phyloP scores from a whole-genome alignment of 2,797 vertebrate species.

The Coregonus sp. region DNA sequence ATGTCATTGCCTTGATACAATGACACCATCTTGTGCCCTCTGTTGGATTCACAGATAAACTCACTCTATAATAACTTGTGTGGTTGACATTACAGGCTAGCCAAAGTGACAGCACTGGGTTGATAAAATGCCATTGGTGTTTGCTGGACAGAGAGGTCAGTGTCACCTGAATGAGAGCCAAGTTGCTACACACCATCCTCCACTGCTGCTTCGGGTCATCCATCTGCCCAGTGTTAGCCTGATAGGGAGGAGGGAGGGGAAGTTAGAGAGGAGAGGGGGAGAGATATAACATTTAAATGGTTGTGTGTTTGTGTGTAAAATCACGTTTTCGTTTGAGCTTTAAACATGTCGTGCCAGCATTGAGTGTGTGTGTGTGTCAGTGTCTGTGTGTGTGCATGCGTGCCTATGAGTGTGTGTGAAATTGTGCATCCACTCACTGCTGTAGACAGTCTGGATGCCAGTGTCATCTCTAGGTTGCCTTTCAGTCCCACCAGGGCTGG shows the following conservation, averaged over 20 bases:
- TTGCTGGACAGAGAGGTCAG: background rate
- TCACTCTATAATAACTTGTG: background rate
- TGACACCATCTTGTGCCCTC: background rate
- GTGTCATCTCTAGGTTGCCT: constrained; percentile 94
- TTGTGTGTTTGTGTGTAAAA: background rate
- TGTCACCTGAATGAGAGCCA: constrained; percentile 87
- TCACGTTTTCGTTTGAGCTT: background rate
- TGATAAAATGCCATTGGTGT: background rate
- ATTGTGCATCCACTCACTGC: constrained; percentile 69
- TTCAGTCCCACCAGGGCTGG: constrained; percentile 91
- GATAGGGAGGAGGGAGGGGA: background rate
- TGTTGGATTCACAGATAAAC: background rate
- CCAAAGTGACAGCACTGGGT: background rate
- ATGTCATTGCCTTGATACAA: background rate
- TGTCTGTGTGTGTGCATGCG: constrained; percentile 3
- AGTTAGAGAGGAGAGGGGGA: background rate
- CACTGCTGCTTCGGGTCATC: constrained; percentile 79
- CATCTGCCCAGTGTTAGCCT: constrained; percentile 89
- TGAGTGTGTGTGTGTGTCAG: background rate
- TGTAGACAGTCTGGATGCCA: constrained; percentile 91
- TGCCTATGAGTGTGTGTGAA: constrained; percentile 7
- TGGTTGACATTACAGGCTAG: background rate
- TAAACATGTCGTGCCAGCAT: background rate
- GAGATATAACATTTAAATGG: too few relatives aligned
- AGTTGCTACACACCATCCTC: constrained; percentile 83